Base-by-base conservation (phyloP, 2,113 vertebrate species). In the Anhinga rufa region DNA sequence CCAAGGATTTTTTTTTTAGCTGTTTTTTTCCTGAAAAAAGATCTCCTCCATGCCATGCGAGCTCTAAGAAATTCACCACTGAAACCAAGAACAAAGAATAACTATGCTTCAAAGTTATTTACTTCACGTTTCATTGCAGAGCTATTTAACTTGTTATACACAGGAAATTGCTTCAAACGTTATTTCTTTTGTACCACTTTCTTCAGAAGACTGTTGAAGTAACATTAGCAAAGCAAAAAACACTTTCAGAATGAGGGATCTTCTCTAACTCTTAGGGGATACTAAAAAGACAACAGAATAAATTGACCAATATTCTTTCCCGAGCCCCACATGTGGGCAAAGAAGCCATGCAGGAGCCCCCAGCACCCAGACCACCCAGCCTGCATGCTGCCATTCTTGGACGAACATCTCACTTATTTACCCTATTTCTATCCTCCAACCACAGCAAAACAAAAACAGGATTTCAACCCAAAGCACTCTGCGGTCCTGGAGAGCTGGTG, bases 21-120 rank as follows among this genome's bases (percentile, higher is more conserved):
- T 65, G 1, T 5, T 72, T 88, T 52, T 85, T 75, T 51, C 42
- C 66, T 92, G 68, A 90, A 94, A 95, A 83, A 83, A 74, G 57
- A 92, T 91, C 93, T 86, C 48, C 60, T 64, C 82, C n/a, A 18
- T 93, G 77, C 88, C 88, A 91, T 84, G 83, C 1, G 4, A 96
- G 72, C 92, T 84, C 44, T 58, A 76, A 83, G 93, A 95, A 86
- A 95, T 82, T 96, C 81, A 94, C 72, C 93, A 94, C 91, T 79
- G 66, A 94, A 93, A 93, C 91, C 26, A 84, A 94, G 84, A 96
- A 88, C 89, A 96, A 91, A 85, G 65, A 89, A 76, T 71, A 96
- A 77, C 69, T 91, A 3, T 46, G 57, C 66, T 93, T 92, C 81
- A 65, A 81, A 92, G 65, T 65, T 91, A 88, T 88, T 94, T 93